Evolutionary conservation across 2,797 vertebrate species (phyloP).

Genomic region (Coracias cyanogaster): DNA sequence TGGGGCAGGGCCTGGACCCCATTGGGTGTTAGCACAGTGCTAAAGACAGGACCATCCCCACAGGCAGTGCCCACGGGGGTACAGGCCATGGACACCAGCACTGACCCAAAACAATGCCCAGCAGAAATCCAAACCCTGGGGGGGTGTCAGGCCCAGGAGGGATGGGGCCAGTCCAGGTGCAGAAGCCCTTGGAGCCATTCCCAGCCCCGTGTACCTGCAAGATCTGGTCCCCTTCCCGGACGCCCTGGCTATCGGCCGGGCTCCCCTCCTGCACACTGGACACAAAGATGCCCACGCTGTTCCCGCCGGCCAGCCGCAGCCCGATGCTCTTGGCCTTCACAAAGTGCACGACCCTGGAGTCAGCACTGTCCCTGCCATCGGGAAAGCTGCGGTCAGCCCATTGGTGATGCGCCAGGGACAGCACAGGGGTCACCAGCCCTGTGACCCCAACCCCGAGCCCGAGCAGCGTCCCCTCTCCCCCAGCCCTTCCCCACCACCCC

Average conservation of each 20-base stretch:
- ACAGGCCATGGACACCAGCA: not conserved
- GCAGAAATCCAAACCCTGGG: not conserved
- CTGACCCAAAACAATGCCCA: not conserved
- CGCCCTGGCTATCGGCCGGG: constrained; percentile 85
- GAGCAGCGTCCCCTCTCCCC: not conserved
- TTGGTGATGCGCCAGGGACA: rapidly evolving
- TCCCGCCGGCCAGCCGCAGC: constrained; percentile 91
- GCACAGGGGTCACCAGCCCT: not conserved
- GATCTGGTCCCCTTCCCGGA: constrained; percentile 94
- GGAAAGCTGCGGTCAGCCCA: not conserved
- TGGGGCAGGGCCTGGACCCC: not conserved
- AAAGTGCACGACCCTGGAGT: constrained; percentile 82
- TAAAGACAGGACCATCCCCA: not conserved
- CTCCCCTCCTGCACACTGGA: constrained; percentile 92
- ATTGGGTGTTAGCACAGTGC: not conserved
- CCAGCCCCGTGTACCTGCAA: constrained; percentile 82
- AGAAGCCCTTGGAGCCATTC: not conserved
- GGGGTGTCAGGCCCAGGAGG: not conserved
- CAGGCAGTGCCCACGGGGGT: rapidly evolving
- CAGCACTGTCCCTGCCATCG: constrained; percentile 84
- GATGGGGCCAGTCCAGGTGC: not conserved
- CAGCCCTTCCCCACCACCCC: not conserved
- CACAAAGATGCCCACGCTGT: constrained; percentile 95
- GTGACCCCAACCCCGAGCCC: rapidly evolving
- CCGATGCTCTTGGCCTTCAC: constrained; percentile 89